Conservation (phyloP, 2,888 invertebrate genomes). For the Norana najaformis region DNA sequence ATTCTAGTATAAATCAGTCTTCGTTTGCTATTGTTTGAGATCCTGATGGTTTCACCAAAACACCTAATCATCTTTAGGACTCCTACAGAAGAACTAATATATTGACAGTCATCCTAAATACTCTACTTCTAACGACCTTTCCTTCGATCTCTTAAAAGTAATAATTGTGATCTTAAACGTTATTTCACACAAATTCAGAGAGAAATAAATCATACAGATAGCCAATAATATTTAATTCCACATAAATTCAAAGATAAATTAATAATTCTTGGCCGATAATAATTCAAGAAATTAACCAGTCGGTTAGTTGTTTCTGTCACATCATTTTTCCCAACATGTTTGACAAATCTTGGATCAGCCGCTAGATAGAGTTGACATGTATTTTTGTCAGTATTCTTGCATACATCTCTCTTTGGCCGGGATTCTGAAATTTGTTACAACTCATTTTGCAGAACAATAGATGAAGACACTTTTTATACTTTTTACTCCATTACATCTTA, state of each 20-base stretch:
- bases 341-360: neutral
- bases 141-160: neutral
- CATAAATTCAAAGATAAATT: slow-evolving; percentile 13
- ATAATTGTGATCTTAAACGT: neutral
- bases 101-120: too few species aligned
- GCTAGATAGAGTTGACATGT: neutral
- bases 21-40: too few species aligned
- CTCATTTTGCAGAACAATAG: neutral
- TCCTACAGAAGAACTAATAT: too few species aligned
- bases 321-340: neutral
- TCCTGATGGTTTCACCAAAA: too few species aligned
- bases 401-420: neutral
- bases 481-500: too few species aligned
- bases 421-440: neutral
- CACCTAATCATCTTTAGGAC: too few species aligned
- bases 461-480: neutral
- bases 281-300: neutral
- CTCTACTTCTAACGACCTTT: neutral
- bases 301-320: neutral
- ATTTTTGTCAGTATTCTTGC: neutral
- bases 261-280: neutral
- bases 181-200: too few species aligned
- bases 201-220: too few species aligned
- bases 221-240: too few species aligned
- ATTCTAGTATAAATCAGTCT: neutral